phyloP scores from a whole-genome alignment of 1,140 invertebrate species.

The Philotrypesis tridentata region DNA sequence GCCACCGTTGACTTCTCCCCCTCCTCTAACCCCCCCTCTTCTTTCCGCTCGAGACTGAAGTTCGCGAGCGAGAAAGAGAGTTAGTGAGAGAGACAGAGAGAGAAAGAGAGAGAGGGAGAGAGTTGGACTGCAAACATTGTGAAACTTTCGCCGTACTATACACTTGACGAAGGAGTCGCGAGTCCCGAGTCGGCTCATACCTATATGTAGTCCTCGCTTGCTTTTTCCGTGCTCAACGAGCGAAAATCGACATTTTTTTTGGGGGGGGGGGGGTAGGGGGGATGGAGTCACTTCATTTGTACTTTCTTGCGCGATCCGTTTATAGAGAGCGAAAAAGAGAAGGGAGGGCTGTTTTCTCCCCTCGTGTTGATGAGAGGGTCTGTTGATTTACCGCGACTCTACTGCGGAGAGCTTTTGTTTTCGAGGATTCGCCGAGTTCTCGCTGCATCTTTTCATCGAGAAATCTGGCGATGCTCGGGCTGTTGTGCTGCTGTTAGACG shows the following conservation, averaged over 20 bases:
- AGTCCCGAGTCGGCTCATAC: background rate
- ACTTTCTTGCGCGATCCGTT: conserved; percentile 15
- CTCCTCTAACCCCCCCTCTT: background rate
- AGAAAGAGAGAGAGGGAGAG: no score
- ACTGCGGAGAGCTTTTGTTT: background rate
- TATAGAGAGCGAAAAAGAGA: background rate
- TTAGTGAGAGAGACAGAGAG: no score
- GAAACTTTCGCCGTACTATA: conserved; percentile 32
- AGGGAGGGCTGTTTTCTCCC: background rate
- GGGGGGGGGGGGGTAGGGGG: no score
- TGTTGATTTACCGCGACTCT: background rate
- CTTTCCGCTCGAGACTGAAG: background rate
- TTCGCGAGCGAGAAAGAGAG: conserved; percentile 8
- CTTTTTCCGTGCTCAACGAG: background rate
- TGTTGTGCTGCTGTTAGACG: background rate
- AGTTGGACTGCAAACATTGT: background rate
- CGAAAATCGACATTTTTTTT: background rate
- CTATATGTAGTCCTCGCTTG: background rate
- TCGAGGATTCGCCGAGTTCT: background rate
- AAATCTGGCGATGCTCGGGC: background rate
- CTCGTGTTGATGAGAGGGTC: background rate
- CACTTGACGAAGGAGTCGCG: conserved; percentile 14
- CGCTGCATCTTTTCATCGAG: background rate
- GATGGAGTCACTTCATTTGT: conserved; percentile 27
- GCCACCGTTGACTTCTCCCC: background rate